A percentile compares a stretch with the other conserved stretches of the same genome.
Conservation (phyloP, 1,140 invertebrate genomes). For the Drosophila willistoni region DNA sequence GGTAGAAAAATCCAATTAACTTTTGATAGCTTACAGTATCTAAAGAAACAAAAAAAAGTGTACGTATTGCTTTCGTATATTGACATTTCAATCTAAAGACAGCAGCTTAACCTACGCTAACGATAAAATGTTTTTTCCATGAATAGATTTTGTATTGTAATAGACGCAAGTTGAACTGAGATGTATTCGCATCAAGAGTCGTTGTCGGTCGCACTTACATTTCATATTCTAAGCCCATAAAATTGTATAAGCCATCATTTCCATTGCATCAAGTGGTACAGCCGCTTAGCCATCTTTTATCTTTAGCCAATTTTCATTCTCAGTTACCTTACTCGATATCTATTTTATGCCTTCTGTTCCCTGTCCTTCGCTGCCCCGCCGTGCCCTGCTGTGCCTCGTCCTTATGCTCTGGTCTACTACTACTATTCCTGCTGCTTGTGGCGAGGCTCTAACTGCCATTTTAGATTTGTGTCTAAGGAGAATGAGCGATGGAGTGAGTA, state of each 20-base stretch:
- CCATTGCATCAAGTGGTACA: slow-evolving; percentile 6
- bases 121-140: background rate
- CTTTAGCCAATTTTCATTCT: slow-evolving; percentile 13
- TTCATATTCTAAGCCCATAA: slow-evolving; percentile 13
- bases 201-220: slow-evolving; percentile 1
- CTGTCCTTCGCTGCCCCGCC: background rate
- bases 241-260: slow-evolving; percentile 10
- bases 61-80: no score
- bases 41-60: no score
- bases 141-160: background rate
- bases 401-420: background rate
- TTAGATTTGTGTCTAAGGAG: slow-evolving; percentile 76
- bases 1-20: no score
- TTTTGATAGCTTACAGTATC: no score
- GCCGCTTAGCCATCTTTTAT: slow-evolving; percentile 3
- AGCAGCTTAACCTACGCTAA: slow-evolving; percentile 1
- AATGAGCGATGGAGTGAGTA: background rate
- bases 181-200: background rate
- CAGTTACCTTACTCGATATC: slow-evolving; percentile 9
- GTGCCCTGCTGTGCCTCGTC: background rate
- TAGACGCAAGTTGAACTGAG: background rate
- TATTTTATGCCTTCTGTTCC: slow-evolving; percentile 19
- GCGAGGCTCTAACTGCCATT: slow-evolving; percentile 73
- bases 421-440: slow-evolving; percentile 19
- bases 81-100: no score